Evolutionary conservation across 1,140 invertebrate genomes (phyloP).

Genomic region (Brachionus rubens): DNA sequence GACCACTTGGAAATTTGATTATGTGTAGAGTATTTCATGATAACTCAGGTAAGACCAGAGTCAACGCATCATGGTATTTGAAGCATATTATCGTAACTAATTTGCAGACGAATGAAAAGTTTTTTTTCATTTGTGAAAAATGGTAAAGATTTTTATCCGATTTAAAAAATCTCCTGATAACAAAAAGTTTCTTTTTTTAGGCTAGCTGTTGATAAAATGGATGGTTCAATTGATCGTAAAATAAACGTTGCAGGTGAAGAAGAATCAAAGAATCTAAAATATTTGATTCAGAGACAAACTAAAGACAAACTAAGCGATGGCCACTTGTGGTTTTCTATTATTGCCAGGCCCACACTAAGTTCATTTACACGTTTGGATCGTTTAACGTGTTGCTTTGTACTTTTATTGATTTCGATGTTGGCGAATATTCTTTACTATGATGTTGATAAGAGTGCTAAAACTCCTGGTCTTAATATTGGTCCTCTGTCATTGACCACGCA

Average conservation of each 20-base stretch:
- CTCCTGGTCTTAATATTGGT: conserved; percentile 52
- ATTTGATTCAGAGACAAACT: conserved; percentile 61
- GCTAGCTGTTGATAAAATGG: conserved; percentile 65
- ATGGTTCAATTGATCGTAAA: conserved; percentile 63
- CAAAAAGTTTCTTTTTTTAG: conserved; percentile 54
- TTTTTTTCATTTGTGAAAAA: conserved; percentile 54
- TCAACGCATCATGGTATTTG: conserved; percentile 55
- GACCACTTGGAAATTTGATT: conserved; percentile 62
- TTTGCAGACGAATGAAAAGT: conserved; percentile 58
- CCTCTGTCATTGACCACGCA: conserved; percentile 60
- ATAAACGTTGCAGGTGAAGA: conserved; percentile 62
- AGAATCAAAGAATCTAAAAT: conserved; percentile 61
- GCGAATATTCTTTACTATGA: conserved; percentile 65
- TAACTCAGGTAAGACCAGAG: conserved; percentile 60
- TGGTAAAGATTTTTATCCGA: conserved; percentile 55
- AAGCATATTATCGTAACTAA: conserved; percentile 58
- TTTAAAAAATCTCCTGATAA: conserved; percentile 60
- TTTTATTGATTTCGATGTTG: conserved; percentile 64
- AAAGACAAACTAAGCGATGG: conserved; percentile 63
- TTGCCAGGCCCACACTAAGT: conserved; percentile 62
- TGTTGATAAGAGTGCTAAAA: background rate
- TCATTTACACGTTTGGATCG: conserved; percentile 63
- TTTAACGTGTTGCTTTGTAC: conserved; percentile 63
- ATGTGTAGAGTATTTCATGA: conserved; percentile 65
- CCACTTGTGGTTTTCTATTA: conserved; percentile 65